A percentile compares a stretch with the other conserved stretches of the same genome.
These are phyloP conservation scores for Neotoma lepida DNA, from an alignment of 2,113 vertebrate species.

Conservation along the genomic window DNA sequence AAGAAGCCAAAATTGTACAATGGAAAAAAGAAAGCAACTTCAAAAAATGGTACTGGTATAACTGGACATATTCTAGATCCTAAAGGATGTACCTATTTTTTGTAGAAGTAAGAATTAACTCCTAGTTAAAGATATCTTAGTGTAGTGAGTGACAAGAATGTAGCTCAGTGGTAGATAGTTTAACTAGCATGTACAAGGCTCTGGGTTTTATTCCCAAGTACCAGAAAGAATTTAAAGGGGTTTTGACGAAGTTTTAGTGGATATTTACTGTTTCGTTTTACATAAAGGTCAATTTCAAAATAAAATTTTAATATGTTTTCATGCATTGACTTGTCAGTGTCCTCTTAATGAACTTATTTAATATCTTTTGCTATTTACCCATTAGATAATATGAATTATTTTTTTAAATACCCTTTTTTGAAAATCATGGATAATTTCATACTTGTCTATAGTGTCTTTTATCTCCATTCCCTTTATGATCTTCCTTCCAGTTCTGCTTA, in stretches of 20 bases:
- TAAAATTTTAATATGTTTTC: slow-evolving; percentile 47
- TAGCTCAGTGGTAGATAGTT: not conserved
- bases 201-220: not conserved
- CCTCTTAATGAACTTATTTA: slow-evolving; percentile 37
- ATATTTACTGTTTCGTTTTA: not conserved
- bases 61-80: not conserved
- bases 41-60: too few species aligned
- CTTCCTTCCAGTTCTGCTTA: not conserved
- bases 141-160: not conserved
- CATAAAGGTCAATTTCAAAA: not conserved
- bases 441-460: not conserved
- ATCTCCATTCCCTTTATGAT: not conserved
- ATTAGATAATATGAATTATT: not conserved
- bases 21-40: too few species aligned
- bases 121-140: not conserved
- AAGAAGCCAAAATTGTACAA: too few species aligned
- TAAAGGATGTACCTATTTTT: not conserved
- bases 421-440: not conserved
- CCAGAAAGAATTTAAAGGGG: not conserved
- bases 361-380: slow-evolving; percentile 1
- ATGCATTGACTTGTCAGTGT: not conserved
- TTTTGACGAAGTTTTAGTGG: not conserved
- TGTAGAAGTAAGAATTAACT: slow-evolving; percentile 12
- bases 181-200: not conserved
- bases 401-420: not conserved